phyloP scores from a whole-genome alignment of 1,140 invertebrate species.

The Atta colombica region DNA sequence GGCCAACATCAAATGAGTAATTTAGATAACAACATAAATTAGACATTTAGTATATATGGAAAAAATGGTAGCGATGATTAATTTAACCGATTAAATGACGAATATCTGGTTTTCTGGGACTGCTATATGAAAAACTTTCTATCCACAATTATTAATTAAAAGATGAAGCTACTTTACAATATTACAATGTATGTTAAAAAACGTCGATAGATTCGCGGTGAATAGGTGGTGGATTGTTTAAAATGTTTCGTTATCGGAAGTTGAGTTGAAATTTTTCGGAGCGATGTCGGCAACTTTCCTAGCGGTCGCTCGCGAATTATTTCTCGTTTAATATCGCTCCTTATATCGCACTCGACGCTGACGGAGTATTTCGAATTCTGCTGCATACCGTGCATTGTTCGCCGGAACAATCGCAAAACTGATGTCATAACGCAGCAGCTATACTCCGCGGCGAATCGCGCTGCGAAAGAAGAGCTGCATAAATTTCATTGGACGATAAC shows the following conservation, averaged over 20 bases:
- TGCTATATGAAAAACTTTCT: not conserved
- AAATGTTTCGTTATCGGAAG: conserved; percentile 60
- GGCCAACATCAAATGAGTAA: too few species aligned
- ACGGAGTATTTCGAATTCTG: conserved; percentile 54
- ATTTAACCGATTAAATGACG: too few species aligned
- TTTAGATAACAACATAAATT: too few species aligned
- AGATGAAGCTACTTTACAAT: not conserved
- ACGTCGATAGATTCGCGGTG: not conserved
- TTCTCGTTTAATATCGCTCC: conserved; percentile 63
- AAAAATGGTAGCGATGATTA: too few species aligned
- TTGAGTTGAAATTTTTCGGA: conserved; percentile 49
- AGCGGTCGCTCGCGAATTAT: conserved; percentile 41
- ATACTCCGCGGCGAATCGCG: conserved; percentile 24
- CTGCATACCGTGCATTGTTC: conserved; percentile 58
- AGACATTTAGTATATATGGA: too few species aligned
- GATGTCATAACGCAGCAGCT: conserved; percentile 48
- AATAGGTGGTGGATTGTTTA: not conserved
- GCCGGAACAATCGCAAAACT: conserved; percentile 60
- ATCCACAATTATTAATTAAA: not conserved
- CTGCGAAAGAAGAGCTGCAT: conserved; percentile 48
- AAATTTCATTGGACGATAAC: conserved; percentile 61
- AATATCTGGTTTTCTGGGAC: too few species aligned
- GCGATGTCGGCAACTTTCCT: conserved; percentile 33
- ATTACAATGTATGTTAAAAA: conserved; percentile 11
- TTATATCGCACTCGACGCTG: conserved; percentile 60